A percentile compares a stretch with the other conserved stretches of the same genome.
These are phyloP conservation scores for Spea bombifrons DNA, from an alignment of 2,113 vertebrate species.

Conservation along the genomic window DNA sequence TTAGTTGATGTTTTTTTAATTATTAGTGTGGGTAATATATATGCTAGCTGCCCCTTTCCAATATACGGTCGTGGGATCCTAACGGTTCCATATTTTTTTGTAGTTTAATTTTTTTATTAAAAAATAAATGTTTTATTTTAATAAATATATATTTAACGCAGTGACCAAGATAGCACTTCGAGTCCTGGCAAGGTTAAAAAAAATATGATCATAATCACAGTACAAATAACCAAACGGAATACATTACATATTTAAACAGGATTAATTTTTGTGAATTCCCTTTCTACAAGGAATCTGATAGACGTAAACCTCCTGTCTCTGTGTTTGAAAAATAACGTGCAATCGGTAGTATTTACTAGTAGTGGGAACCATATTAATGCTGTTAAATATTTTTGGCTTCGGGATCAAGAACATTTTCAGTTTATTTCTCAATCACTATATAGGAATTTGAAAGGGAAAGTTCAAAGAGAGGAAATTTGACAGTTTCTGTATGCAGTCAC, in stretches of 20 bases:
- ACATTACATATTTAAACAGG: conserved; percentile 26
- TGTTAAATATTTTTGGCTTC: conserved; percentile 36
- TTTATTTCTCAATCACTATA: conserved; percentile 28
- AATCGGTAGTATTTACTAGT: conserved; percentile 41
- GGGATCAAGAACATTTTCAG: conserved; percentile 35
- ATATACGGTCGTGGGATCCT: no score
- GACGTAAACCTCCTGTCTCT: conserved; percentile 37
- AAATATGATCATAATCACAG: conserved; percentile 30
- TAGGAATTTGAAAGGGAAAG: conserved; percentile 40
- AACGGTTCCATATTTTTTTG: no score
- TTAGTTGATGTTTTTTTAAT: no score
- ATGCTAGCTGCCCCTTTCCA: no score
- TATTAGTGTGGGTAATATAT: no score
- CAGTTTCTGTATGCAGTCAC: conserved; percentile 49
- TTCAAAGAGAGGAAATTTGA: conserved; percentile 49
- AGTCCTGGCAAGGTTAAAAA: conserved; percentile 32
- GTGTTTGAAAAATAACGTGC: conserved; percentile 43
- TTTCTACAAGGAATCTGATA: conserved; percentile 3
- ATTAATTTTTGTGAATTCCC: conserved; percentile 27
- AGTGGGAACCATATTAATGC: conserved; percentile 31
- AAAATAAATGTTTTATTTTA: no score
- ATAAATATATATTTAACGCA: no score
- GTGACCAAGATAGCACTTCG: background rate
- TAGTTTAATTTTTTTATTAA: no score
- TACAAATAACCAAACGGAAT: conserved; percentile 9